phyloP scores from a whole-genome alignment of 2,888 invertebrate genomes.

The Drosophila histrio region DNA sequence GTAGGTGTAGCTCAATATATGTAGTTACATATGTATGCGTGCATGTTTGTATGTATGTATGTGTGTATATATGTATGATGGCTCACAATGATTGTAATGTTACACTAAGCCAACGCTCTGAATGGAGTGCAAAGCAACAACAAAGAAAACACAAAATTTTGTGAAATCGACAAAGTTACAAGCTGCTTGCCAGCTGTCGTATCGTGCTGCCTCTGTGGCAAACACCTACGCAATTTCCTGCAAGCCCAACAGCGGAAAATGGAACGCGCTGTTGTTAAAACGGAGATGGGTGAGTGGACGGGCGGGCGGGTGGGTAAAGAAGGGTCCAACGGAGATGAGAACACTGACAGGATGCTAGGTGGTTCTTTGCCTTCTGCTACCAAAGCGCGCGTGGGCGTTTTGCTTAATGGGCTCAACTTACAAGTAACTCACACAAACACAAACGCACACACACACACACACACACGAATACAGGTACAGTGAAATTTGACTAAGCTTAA shows the following conservation, averaged over 20 bases:
- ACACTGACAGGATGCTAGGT: constrained; percentile 55
- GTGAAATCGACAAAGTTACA: constrained; percentile 38
- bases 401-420: constrained; percentile 61
- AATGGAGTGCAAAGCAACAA: constrained; percentile 47
- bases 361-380: constrained; percentile 38
- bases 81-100: constrained; percentile 60
- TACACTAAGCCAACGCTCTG: constrained; percentile 61
- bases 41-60: background rate
- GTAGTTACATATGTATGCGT: constrained; percentile 16
- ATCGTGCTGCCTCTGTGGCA: constrained; percentile 22
- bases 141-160: constrained; percentile 50
- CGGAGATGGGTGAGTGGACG: background rate
- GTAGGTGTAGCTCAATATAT: constrained; percentile 41
- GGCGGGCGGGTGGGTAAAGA: background rate
- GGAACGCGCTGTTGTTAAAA: constrained; percentile 41
- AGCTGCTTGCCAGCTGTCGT: constrained; percentile 39
- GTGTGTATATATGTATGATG: constrained; percentile 18
- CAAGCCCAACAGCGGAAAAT: constrained; percentile 66
- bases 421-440: constrained; percentile 31
- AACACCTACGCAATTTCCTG: constrained; percentile 80
- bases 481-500: constrained; percentile 13
- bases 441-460: constrained; percentile 20
- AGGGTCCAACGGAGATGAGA: constrained; percentile 63
- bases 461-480: constrained; percentile 27
- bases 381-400: constrained; percentile 60